Evolutionary conservation across 2,888 invertebrate genomes (phyloP).

Genomic region (Auanema sp.): DNA sequence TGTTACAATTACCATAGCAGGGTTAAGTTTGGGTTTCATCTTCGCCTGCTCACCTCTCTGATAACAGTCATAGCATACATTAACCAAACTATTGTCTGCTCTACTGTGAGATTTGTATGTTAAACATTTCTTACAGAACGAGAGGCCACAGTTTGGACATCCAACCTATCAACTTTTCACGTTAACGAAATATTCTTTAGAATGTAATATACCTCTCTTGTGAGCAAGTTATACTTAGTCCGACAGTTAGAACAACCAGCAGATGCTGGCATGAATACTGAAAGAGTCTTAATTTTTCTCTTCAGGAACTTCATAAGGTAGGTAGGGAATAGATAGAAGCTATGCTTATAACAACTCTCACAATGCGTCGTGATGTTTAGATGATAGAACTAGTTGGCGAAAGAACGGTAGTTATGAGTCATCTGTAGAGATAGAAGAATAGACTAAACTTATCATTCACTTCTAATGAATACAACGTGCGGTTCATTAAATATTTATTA

Average conservation of each 20-base stretch:
- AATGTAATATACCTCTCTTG: conserved; percentile 34
- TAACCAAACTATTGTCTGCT: conserved; percentile 47
- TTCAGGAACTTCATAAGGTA: too few relatives aligned
- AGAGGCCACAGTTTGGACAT: conserved; percentile 53
- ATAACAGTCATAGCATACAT: conserved; percentile 54
- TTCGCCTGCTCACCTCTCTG: conserved; percentile 31
- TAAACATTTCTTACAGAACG: conserved; percentile 59
- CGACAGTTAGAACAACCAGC: conserved; percentile 43
- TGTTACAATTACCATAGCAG: background rate
- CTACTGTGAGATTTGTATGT: conserved; percentile 40
- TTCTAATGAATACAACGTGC: background rate
- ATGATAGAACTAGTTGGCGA: too few relatives aligned
- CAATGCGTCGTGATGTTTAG: too few relatives aligned
- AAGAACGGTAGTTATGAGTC: too few relatives aligned
- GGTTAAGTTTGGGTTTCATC: conserved; percentile 21
- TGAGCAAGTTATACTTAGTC: conserved; percentile 43
- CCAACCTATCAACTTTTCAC: conserved; percentile 36
- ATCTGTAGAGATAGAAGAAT: too few relatives aligned
- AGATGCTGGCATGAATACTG: conserved; percentile 34
- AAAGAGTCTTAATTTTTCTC: too few relatives aligned
- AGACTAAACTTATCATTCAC: too few relatives aligned
- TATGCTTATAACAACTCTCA: too few relatives aligned
- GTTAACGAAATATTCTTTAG: background rate
- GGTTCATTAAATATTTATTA: background rate
- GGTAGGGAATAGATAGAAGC: too few relatives aligned